A percentile compares a stretch with the other conserved stretches of the same genome.
Conservation (phyloP, 2,888 invertebrate species). For the Exocentrus adspersus region DNA sequence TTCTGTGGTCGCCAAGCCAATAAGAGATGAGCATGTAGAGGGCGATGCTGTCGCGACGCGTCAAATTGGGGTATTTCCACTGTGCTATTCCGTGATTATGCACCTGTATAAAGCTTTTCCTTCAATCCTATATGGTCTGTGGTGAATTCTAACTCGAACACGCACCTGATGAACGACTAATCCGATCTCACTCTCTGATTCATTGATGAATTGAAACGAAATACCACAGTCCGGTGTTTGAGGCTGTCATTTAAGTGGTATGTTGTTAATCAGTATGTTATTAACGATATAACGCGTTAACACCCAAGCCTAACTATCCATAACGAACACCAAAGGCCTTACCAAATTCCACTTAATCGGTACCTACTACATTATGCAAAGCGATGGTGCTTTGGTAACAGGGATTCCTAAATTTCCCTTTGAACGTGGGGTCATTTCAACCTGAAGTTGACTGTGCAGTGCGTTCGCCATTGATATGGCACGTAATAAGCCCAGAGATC, state of each 20-base stretch:
- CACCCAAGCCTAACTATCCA: slow-evolving; percentile 33
- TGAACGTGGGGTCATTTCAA: slow-evolving; percentile 36
- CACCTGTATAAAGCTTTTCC: no score
- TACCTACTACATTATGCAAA: slow-evolving; percentile 42
- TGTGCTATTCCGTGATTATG: no score
- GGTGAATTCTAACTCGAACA: background rate
- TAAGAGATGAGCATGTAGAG: no score
- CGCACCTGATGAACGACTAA: background rate
- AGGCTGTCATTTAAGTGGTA: background rate
- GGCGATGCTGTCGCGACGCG: no score
- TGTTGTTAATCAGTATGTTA: slow-evolving; percentile 33
- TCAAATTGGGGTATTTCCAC: no score
- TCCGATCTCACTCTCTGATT: background rate
- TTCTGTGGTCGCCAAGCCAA: no score
- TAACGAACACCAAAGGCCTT: slow-evolving; percentile 32
- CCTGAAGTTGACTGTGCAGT: slow-evolving; percentile 45
- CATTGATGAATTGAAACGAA: slow-evolving; percentile 15
- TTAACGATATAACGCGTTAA: slow-evolving; percentile 35
- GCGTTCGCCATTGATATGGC: slow-evolving; percentile 54
- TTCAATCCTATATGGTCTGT: no score
- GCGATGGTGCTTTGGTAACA: slow-evolving; percentile 32
- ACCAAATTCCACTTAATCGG: slow-evolving; percentile 41
- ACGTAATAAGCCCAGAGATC: slow-evolving; percentile 55
- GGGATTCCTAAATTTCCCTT: slow-evolving; percentile 31
- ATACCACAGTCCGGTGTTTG: background rate